Base-by-base conservation (phyloP, 1,140 invertebrate species). In the Nymphalis io region DNA sequence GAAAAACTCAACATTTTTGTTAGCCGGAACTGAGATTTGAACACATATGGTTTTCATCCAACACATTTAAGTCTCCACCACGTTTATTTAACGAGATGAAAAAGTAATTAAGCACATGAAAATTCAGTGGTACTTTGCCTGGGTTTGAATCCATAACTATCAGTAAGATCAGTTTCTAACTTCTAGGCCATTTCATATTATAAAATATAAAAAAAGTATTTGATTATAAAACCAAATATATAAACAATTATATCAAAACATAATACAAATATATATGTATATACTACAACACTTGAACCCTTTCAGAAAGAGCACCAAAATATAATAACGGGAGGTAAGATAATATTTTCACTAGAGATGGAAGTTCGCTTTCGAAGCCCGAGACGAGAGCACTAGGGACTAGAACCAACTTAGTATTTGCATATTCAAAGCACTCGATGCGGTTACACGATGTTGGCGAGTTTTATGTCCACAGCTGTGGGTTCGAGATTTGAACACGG, bases 401-500 rank as follows among this genome's bases (percentile, higher is more conserved):
- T 57, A 55, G 46, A 61, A 58, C 44, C 66, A 68, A 59, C 53
- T 68, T 61, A 67, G 63, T 62, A 67, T 72, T 72, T 67, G 63
- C 70, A 72, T 72, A 72, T 44, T 60, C 70, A 72, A 72, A 72
- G 44, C 68, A 72, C 64, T 72, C 70, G 70, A 72, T 68, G 57
- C 20, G 33, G 33, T 39, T 48, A 62, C 64, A 55, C 20, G 44
- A 40, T 55, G 63, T 61, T 27, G 39, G 51, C 62, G 64, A 72
- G 57, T 61, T 62, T 62, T 67, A 51, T 58, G 53, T 68, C 60
- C 60, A 64, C 68, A 68, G 27, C 44, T 60, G 55, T 21, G 39
- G 53, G 21, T 16, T 3, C 57, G 33, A 39, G 42, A 58, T 40
- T 60, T 68, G 23, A 21, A 20, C 44, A 51, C 51, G 48, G 16